Evolutionary conservation across 2,113 vertebrate genomes (phyloP).

Genomic region (Philantomba maxwellii): DNA sequence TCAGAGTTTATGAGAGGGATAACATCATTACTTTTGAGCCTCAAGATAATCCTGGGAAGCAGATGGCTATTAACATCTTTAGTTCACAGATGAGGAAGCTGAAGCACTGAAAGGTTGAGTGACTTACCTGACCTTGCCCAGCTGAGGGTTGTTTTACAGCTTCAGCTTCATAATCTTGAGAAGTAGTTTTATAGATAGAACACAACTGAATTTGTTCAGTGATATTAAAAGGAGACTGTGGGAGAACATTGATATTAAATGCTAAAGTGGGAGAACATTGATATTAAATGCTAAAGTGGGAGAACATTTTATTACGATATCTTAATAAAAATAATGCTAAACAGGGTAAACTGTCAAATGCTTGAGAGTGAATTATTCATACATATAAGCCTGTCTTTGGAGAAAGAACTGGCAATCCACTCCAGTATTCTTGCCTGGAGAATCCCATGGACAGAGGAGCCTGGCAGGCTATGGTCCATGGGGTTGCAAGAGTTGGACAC

Average conservation of each 20-base stretch:
- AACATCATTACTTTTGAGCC: not conserved
- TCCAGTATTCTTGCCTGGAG: not conserved
- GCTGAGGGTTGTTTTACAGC: not conserved
- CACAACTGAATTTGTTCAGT: not conserved
- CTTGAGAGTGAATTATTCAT: not conserved
- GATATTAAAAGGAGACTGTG: not conserved
- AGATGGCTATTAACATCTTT: not conserved
- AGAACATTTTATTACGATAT: not conserved
- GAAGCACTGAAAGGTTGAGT: not conserved
- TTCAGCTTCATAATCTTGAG: not conserved
- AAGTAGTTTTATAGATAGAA: not conserved
- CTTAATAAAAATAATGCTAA: not conserved
- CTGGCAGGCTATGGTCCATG: not conserved
- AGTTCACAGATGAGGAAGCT: not conserved
- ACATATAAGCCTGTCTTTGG: not conserved
- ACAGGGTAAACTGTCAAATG: not conserved
- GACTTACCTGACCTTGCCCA: not conserved
- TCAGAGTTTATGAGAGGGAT: not conserved
- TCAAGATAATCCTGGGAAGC: not conserved
- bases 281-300: not conserved
- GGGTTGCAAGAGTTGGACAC: accelerated
- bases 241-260: not conserved
- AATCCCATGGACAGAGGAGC: not conserved
- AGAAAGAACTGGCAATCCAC: not conserved
- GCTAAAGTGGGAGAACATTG: not conserved